Evolutionary conservation across 2,113 vertebrate genomes (phyloP), one percentile per base, ranked within the genome.

Genomic region (Microtus oregoni): DNA sequence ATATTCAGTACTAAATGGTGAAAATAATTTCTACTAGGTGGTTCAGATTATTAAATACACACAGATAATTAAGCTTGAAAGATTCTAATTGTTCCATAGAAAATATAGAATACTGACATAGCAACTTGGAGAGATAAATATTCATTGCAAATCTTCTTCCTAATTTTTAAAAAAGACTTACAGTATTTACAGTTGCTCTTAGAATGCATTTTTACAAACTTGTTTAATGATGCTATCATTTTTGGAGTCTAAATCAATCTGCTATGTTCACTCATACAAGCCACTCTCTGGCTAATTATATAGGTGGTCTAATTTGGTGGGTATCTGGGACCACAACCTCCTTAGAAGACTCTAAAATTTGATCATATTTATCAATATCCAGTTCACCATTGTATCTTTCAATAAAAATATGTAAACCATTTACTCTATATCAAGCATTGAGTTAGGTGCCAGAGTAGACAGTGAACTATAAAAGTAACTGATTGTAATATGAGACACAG

Each of bases 201-300:
- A 85, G 35, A 89, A 92, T 92, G 90, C 38, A 83, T 73, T 93
- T 10, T 79, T 85, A 22, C 10, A 90, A 35, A 91, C 61, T 67
- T 82, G 13, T 17, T 92, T 86, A 89, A 17, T 63, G 70, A 38
- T 83, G 5, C 8, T 85, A 79, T 78, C 88, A 87, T 72, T 30
- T 65, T 90, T 93, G 20, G 52, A 83, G 13, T 0, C 32, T 96
- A 63, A 91, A 85, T 94, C 92, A 92, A 87, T 92, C 93, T 92
- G 8, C 22, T 92, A 47, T 30, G 12, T 1, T 35, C 0, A 87
- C 63, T 90, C n/a, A 90, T 68, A 50, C 3, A 92, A 67, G 12
- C 7, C 28, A 77, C 55, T 58, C 41, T 93, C 26, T 92, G 30
- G 24, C 30, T 85, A 92, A 68, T 92, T 94, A 88, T 58, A 76